Conservation (phyloP, 2,797 vertebrate genomes). For the Caiman crocodilus region DNA sequence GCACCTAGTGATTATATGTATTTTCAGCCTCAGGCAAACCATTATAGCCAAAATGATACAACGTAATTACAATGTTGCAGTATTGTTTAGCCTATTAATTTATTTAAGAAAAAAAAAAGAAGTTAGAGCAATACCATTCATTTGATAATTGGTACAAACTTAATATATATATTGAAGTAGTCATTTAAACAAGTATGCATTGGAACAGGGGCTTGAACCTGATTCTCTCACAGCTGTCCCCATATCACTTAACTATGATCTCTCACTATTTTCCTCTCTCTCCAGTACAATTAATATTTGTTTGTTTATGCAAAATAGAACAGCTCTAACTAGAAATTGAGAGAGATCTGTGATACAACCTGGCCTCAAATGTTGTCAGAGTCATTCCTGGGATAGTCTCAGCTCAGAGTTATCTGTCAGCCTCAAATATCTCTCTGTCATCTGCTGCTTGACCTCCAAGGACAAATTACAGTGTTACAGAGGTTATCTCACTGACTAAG, state of each 20-base stretch:
- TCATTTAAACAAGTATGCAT: not conserved
- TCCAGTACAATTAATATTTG: not conserved
- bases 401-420: no score
- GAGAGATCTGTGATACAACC: no score
- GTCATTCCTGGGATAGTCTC: no score
- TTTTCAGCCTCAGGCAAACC: not conserved
- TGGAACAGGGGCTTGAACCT: rapidly evolving
- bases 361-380: no score
- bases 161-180: not conserved
- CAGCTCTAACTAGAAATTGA: not conserved
- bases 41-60: not conserved
- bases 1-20: rapidly evolving
- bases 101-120: not conserved
- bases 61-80: not conserved
- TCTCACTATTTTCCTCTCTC: not conserved
- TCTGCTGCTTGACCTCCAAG: no score
- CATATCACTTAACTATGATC: not conserved
- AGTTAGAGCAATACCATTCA: not conserved
- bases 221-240: no score
- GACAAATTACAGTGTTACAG: no score
- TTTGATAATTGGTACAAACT: not conserved
- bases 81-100: not conserved
- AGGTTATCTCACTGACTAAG: no score
- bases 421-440: no score
- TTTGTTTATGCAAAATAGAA: not conserved